These are phyloP conservation scores for Limnephilus rhombicus DNA, from an alignment of 2,888 invertebrate species.

Conservation along the genomic window DNA sequence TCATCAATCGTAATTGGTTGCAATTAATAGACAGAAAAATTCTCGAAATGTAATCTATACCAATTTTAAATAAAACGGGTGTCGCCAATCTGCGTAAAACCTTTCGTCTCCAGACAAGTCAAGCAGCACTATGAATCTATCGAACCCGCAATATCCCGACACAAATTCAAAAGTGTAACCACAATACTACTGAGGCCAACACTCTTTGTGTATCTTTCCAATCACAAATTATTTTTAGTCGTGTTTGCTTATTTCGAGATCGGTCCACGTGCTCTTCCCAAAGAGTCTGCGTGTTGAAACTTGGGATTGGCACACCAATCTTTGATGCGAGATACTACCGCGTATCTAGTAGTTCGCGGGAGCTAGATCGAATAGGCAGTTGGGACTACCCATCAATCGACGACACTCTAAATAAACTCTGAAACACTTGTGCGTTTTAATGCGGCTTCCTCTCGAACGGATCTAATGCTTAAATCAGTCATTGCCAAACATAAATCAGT, in stretches of 20 bases:
- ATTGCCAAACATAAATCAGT: background rate
- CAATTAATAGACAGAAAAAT: too few relatives aligned
- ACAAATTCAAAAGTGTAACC: background rate
- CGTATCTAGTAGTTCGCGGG: background rate
- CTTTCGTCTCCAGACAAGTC: too few relatives aligned
- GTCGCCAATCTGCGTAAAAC: too few relatives aligned
- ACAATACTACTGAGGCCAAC: background rate
- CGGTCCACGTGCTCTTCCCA: background rate
- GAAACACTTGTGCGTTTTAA: background rate
- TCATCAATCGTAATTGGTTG: too few relatives aligned
- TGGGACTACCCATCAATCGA: background rate
- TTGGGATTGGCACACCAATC: background rate
- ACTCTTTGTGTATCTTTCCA: background rate
- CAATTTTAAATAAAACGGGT: too few relatives aligned
- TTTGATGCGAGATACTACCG: background rate
- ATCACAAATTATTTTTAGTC: slow-evolving; percentile 1
- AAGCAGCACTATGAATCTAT: too few relatives aligned
- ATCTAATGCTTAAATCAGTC: background rate
- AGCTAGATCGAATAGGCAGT: background rate
- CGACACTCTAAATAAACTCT: background rate
- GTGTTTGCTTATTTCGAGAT: background rate
- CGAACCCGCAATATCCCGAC: background rate
- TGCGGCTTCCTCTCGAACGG: background rate
- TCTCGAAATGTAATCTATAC: too few relatives aligned
- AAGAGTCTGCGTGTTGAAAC: background rate